A percentile compares a stretch with the other conserved stretches of the same genome.
phyloP scores from a whole-genome alignment of 2,113 vertebrate genomes.

The Crypturellus undulatus region DNA sequence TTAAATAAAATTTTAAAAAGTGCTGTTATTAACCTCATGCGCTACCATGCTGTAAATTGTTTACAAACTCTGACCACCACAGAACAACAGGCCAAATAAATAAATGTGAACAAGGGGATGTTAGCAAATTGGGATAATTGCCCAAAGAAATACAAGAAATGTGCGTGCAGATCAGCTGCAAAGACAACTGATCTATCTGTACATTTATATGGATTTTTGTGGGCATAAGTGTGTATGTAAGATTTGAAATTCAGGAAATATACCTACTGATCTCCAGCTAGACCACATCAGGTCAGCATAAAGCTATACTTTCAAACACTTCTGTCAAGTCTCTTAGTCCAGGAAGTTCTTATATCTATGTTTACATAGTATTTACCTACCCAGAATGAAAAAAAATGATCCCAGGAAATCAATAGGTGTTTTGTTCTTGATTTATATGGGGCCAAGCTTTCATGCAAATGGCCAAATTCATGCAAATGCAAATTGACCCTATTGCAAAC shows the following conservation, averaged over 20 bases:
- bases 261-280: not conserved
- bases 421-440: not conserved
- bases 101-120: not conserved
- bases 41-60: not conserved
- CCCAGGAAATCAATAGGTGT: not conserved
- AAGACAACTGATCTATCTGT: accelerated
- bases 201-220: not conserved
- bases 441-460: not conserved
- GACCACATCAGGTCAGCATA: not conserved
- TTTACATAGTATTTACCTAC: constrained; percentile 31
- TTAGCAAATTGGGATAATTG: not conserved
- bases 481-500: not conserved
- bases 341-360: constrained; percentile 43
- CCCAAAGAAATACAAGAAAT: not conserved
- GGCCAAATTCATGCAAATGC: not conserved
- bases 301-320: not conserved
- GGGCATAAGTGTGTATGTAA: accelerated
- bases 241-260: not conserved
- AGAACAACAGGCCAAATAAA: not conserved
- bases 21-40: not conserved
- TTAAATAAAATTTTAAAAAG: constrained; percentile 30
- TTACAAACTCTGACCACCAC: not conserved
- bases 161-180: not conserved
- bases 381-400: not conserved
- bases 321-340: not conserved